Conservation (phyloP, 2,797 vertebrate species). For the Rhyacichthys aspro region DNA sequence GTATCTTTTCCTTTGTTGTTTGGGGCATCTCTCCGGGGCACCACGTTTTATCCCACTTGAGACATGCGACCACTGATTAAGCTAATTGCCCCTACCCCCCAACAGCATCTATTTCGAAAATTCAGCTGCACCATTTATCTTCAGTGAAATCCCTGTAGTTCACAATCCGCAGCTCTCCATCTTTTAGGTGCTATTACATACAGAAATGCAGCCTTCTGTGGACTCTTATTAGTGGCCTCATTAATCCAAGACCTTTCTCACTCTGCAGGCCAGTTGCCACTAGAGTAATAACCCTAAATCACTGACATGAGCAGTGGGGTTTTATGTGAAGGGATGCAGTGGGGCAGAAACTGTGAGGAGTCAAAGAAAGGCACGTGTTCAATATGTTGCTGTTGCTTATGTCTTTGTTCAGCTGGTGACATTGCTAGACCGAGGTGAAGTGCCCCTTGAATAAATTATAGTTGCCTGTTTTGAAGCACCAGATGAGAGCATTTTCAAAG, state of each 20-base stretch:
- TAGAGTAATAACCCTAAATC: slow-evolving; percentile 79
- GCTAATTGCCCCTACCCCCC: slow-evolving; percentile 55
- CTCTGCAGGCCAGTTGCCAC: slow-evolving; percentile 55
- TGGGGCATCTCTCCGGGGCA: slow-evolving; percentile 22
- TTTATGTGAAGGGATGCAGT: slow-evolving; percentile 51
- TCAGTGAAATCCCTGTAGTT: slow-evolving; percentile 74
- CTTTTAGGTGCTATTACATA: slow-evolving; percentile 72
- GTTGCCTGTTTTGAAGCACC: slow-evolving; percentile 13
- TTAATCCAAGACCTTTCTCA: slow-evolving; percentile 75
- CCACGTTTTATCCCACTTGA: slow-evolving; percentile 42
- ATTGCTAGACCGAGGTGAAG: neutral
- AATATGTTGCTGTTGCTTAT: slow-evolving; percentile 15
- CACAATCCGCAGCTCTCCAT: slow-evolving; percentile 54
- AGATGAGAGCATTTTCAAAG: neutral
- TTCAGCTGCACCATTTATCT: slow-evolving; percentile 71
- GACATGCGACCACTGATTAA: slow-evolving; percentile 65
- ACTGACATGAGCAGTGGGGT: slow-evolving; percentile 66
- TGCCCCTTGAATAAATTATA: slow-evolving; percentile 18
- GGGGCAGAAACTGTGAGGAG: slow-evolving; percentile 31
- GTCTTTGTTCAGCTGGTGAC: slow-evolving; percentile 18
- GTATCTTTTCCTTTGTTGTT: slow-evolving; percentile 32
- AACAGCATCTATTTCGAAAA: slow-evolving; percentile 34
- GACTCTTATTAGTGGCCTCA: slow-evolving; percentile 71
- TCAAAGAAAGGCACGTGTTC: slow-evolving; percentile 22
- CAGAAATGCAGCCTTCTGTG: slow-evolving; percentile 63